Conservation (phyloP, 2,113 vertebrate genomes). For the Myotis yumanensis region DNA sequence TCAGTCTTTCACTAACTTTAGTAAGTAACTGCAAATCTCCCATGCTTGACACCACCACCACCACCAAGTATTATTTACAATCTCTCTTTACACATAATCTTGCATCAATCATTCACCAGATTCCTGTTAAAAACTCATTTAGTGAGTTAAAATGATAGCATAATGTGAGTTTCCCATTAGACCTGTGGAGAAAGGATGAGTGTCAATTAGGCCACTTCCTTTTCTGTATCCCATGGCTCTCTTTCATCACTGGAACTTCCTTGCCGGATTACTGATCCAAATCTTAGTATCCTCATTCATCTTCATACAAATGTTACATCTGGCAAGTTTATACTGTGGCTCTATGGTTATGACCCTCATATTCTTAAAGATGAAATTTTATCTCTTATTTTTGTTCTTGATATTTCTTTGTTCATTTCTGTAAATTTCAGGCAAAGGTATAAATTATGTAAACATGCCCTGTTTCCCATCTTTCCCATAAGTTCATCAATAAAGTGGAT, state of each 20-base stretch:
- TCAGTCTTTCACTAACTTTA: background rate
- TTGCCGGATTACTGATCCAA: background rate
- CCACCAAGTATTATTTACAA: background rate
- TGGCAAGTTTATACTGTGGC: background rate
- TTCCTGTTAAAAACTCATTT: background rate
- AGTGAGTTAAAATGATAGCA: background rate
- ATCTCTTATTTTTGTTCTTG: background rate
- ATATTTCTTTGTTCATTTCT: background rate
- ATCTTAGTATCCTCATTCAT: background rate
- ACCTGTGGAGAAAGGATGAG: background rate
- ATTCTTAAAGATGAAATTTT: slow-evolving; percentile 20
- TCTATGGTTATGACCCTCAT: background rate
- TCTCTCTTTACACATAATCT: background rate
- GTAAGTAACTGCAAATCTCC: background rate
- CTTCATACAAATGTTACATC: background rate
- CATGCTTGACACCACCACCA: background rate
- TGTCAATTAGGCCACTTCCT: background rate
- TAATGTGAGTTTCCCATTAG: background rate
- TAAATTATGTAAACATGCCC: background rate
- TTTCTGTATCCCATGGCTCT: background rate
- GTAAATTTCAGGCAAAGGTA: background rate
- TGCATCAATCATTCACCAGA: background rate
- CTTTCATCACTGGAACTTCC: background rate
- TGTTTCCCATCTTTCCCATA: background rate
- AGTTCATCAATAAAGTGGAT: background rate